phyloP scores from a whole-genome alignment of 2,113 vertebrate species.

The Raja brachyura region DNA sequence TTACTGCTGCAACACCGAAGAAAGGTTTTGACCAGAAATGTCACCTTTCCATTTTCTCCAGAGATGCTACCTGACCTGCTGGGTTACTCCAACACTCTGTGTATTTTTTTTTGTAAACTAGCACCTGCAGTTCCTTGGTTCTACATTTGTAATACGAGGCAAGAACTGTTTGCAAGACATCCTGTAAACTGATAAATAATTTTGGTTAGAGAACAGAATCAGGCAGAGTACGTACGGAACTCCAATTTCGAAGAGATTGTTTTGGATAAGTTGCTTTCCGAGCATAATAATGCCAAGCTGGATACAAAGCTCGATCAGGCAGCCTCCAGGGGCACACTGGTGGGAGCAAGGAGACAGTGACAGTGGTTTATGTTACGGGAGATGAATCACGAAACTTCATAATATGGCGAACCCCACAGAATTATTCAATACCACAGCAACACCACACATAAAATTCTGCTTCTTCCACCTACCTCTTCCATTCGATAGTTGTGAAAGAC shows the following conservation, averaged over 20 bases:
- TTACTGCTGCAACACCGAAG: no score
- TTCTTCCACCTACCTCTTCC: constrained; percentile 71
- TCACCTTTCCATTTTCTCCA: no score
- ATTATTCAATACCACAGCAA: neutral
- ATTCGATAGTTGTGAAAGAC: constrained; percentile 84
- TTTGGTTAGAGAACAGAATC: neutral
- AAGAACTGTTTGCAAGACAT: neutral
- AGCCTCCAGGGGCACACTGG: constrained; percentile 93
- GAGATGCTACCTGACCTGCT: no score
- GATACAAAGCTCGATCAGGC: constrained; percentile 93
- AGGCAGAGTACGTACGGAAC: constrained; percentile 77
- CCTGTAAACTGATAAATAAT: neutral
- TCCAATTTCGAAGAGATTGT: constrained; percentile 93
- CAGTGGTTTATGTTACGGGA: neutral
- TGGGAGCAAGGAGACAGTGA: constrained; percentile 40
- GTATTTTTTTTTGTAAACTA: no score
- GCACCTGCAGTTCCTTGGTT: no score
- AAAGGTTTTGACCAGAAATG: no score
- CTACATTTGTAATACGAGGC: neutral
- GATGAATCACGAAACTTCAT: neutral
- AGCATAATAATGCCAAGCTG: constrained; percentile 98
- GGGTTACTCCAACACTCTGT: no score
- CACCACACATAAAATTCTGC: neutral
- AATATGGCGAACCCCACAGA: neutral
- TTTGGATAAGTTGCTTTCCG: constrained; percentile 95